These are phyloP conservation scores for Aurelia coerulea DNA, from an alignment of 30 jellyfish, hydroid and myxozoan genomes.

Conservation along the genomic window DNA sequence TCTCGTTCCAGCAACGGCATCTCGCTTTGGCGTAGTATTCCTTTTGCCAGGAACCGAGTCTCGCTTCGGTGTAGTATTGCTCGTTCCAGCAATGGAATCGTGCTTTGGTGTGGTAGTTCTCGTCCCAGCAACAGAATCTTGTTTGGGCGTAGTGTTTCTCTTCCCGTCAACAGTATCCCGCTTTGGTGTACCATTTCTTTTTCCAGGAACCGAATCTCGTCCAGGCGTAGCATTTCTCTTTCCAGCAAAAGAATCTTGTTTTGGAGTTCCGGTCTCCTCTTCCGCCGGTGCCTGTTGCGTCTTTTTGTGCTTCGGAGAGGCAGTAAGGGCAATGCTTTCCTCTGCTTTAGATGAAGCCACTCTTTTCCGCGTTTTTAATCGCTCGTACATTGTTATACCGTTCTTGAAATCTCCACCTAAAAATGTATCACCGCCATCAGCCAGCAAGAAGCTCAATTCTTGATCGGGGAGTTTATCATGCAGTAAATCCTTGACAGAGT, in stretches of 20 bases:
- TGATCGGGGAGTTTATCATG: not conserved
- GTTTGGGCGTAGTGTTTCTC: no score
- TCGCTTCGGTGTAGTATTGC: no score
- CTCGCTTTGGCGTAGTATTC: not conserved
- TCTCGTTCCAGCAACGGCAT: not conserved
- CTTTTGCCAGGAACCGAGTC: no score
- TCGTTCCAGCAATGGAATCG: no score
- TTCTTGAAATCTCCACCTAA: constrained; percentile 20
- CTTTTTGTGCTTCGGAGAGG: not conserved
- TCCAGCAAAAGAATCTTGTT: no score
- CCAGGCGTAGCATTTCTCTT: no score
- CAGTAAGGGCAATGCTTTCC: not conserved
- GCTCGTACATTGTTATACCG: constrained; percentile 57
- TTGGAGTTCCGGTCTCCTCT: no score
- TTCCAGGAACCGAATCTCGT: not conserved
- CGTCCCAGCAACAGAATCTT: no score
- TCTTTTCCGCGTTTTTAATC: constrained; percentile 42
- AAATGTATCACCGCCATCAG: constrained; percentile 6
- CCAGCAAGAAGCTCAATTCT: constrained; percentile 3
- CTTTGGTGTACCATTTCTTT: no score
- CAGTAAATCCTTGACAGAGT: not conserved
- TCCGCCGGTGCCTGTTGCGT: not conserved
- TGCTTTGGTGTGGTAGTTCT: no score
- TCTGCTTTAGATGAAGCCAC: constrained; percentile 24
- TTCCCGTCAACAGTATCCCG: no score